A percentile compares a stretch with the other conserved stretches of the same genome.
Conservation (phyloP, 2,113 vertebrate species). For the Atlantisia rogersi region DNA sequence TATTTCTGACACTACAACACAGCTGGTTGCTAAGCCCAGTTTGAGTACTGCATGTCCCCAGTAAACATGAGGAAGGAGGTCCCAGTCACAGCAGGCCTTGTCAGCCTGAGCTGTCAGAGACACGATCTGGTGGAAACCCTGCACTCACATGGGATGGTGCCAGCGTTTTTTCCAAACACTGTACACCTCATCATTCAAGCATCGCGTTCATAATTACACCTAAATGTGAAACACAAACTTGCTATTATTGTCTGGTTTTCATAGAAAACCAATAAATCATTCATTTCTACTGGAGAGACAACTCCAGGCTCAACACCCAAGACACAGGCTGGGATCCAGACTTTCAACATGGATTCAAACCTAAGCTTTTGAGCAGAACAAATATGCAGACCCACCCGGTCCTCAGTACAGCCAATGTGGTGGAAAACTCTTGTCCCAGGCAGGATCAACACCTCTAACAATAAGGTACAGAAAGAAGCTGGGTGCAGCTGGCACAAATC, state of each 20-base stretch:
- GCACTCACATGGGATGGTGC: fast-evolving
- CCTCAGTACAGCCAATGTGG: background rate
- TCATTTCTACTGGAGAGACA: background rate
- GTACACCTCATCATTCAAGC: constrained; percentile 21
- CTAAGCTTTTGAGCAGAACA: background rate
- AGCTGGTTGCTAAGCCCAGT: background rate
- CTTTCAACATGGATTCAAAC: background rate
- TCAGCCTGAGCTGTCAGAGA: background rate
- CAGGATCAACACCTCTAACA: background rate
- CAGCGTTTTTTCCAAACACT: background rate
- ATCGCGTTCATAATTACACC: background rate
- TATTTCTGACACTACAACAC: background rate
- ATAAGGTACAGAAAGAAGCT: background rate
- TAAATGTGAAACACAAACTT: background rate
- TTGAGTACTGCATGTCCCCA: background rate
- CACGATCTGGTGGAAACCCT: background rate
- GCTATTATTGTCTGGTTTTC: background rate
- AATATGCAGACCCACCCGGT: background rate
- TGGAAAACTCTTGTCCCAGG: background rate
- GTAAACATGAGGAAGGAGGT: background rate
- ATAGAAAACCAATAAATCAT: background rate
- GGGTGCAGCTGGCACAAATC: background rate
- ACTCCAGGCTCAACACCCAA: background rate
- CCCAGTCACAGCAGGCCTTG: background rate
- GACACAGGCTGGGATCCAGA: background rate